Evolutionary conservation across 2,113 vertebrate species (phyloP).

Genomic region (Strigops habroptila): DNA sequence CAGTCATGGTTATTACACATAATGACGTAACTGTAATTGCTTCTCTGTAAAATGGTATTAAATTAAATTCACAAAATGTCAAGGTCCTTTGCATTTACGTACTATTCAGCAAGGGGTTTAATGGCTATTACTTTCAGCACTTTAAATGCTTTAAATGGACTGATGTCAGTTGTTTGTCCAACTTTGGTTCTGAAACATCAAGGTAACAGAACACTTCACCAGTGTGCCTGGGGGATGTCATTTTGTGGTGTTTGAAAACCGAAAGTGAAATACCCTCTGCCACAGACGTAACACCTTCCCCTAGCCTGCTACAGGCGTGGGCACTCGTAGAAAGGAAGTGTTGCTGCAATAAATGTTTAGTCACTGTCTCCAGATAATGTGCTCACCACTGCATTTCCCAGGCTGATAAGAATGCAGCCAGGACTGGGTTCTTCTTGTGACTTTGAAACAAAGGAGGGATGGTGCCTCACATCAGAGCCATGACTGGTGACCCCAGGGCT

Average conservation of each 20-base stretch:
- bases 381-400: neutral
- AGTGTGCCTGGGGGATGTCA: neutral
- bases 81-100: slow-evolving; percentile 36
- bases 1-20: neutral
- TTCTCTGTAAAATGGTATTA: slow-evolving; percentile 30
- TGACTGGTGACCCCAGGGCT: neutral
- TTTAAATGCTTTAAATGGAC: neutral
- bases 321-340: rapidly evolving
- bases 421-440: neutral
- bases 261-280: neutral
- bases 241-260: rapidly evolving
- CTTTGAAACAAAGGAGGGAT: rapidly evolving
- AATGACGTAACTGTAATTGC: slow-evolving; percentile 51
- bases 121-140: neutral
- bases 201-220: neutral
- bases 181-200: neutral
- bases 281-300: neutral
- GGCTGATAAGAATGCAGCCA: neutral
- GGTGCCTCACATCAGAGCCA: neutral
- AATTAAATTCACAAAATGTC: slow-evolving; percentile 51
- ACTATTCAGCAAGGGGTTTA: neutral
- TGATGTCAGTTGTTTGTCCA: neutral
- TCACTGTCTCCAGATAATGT: rapidly evolving
- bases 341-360: rapidly evolving
- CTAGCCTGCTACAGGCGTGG: rapidly evolving